Evolutionary conservation across 92 coral and sea anemone species (phyloP).

Genomic region (Metridium senile): DNA sequence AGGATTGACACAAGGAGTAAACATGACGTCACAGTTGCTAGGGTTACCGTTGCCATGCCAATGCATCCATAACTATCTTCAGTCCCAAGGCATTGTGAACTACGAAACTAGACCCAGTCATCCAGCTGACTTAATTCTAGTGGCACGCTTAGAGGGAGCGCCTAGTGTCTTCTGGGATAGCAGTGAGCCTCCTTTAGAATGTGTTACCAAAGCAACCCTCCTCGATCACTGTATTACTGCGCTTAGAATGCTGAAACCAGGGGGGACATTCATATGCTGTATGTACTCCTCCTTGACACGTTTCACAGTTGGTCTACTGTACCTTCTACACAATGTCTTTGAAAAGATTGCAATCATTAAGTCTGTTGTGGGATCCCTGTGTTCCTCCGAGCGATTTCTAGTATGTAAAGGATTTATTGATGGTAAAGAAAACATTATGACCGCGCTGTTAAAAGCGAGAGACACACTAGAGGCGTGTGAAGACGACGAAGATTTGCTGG

Average conservation of each 20-base stretch:
- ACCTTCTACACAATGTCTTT: constrained; percentile 74
- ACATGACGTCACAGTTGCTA: not conserved
- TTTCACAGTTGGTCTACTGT: constrained; percentile 75
- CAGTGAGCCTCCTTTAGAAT: constrained; percentile 34
- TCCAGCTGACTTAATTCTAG: not conserved
- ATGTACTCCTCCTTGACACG: constrained; percentile 73
- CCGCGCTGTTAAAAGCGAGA: constrained; percentile 29
- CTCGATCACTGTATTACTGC: constrained; percentile 57
- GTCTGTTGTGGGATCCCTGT: too few relatives aligned
- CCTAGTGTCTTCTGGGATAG: constrained; percentile 16
- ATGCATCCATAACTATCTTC: constrained; percentile 19
- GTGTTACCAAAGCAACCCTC: constrained; percentile 41
- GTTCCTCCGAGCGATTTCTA: too few relatives aligned
- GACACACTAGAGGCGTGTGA: not conserved
- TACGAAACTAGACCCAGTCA: not conserved
- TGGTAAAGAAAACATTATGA: constrained; percentile 26
- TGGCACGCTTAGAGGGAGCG: not conserved
- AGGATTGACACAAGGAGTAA: constrained; percentile 29
- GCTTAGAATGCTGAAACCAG: constrained; percentile 40
- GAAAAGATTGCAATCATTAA: constrained; percentile 61
- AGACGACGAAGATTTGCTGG: constrained; percentile 36
- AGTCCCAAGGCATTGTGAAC: not conserved
- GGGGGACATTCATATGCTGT: constrained; percentile 82
- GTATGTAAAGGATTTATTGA: constrained; percentile 68
- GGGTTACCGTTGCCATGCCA: constrained; percentile 10